These are phyloP conservation scores for Calosoma granatense DNA, from an alignment of 1,140 invertebrate species.

Conservation along the genomic window DNA sequence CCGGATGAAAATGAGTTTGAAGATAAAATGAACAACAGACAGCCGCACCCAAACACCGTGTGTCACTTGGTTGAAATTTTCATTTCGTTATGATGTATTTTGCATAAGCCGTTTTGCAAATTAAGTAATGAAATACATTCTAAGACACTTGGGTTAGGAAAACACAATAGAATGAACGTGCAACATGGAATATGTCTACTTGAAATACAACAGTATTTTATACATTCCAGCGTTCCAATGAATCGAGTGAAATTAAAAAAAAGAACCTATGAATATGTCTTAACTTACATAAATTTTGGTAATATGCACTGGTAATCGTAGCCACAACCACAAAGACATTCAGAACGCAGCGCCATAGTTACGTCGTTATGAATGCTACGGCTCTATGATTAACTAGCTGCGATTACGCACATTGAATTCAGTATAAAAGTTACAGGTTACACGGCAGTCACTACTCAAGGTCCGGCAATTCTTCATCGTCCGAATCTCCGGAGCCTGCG, in stretches of 20 bases:
- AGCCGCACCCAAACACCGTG: too few relatives aligned
- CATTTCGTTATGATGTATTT: too few relatives aligned
- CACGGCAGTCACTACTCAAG: conserved; percentile 25
- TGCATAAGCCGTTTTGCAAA: too few relatives aligned
- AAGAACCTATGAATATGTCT: not conserved
- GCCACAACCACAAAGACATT: not conserved
- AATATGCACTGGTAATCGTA: not conserved
- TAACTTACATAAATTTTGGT: conserved; percentile 6
- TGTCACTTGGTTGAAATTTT: too few relatives aligned
- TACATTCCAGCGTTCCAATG: not conserved
- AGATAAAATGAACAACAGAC: too few relatives aligned
- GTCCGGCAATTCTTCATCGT: conserved; percentile 33
- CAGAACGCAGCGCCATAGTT: not conserved
- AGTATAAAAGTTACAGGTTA: conserved; percentile 3
- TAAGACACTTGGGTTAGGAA: conserved; percentile 4
- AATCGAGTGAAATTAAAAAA: conserved; percentile 1
- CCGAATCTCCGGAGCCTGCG: conserved; percentile 30
- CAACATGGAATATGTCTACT: not conserved
- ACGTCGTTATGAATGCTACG: not conserved
- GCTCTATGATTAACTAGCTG: not conserved
- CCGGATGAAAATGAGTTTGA: too few relatives aligned
- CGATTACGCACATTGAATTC: conserved; percentile 1
- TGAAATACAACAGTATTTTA: not conserved
- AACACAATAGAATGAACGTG: not conserved
- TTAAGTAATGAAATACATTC: not conserved